Conservation (phyloP, 2,888 invertebrate species). For the Aplocera efformata region DNA sequence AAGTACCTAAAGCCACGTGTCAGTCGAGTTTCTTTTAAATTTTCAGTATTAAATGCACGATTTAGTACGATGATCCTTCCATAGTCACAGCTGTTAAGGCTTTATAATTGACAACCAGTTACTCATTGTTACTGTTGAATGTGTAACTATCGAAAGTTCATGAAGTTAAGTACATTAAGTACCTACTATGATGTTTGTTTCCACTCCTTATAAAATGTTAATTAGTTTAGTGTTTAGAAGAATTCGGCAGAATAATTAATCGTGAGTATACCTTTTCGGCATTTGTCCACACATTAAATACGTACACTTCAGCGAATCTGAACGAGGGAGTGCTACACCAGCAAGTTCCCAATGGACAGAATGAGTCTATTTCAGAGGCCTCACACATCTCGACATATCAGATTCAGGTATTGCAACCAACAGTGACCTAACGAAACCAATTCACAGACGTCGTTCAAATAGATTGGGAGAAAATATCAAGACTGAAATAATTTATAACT, state of each 20-base stretch:
- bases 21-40: slow-evolving; percentile 52
- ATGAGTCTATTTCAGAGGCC: slow-evolving; percentile 2
- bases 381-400: slow-evolving; percentile 41
- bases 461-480: slow-evolving; percentile 69
- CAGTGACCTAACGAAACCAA: slow-evolving; percentile 57
- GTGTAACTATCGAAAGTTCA: slow-evolving; percentile 62
- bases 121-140: slow-evolving; percentile 41
- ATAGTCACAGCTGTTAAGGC: slow-evolving; percentile 66
- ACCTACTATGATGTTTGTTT: slow-evolving; percentile 35
- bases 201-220: slow-evolving; percentile 12
- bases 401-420: slow-evolving; percentile 35
- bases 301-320: slow-evolving; percentile 36
- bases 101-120: slow-evolving; percentile 72
- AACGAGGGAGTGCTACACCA: slow-evolving; percentile 20
- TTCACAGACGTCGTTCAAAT: slow-evolving; percentile 60
- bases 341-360: slow-evolving; percentile 11
- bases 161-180: slow-evolving; percentile 56
- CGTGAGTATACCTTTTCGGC: slow-evolving; percentile 44
- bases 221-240: slow-evolving; percentile 24
- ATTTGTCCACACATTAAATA: slow-evolving; percentile 63
- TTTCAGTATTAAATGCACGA: slow-evolving; percentile 58
- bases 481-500: slow-evolving; percentile 78
- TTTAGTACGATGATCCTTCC: slow-evolving; percentile 49
- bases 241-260: slow-evolving; percentile 31
- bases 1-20: slow-evolving; percentile 55